phyloP scores from a whole-genome alignment of 2,797 vertebrate species.

The Lithobates sylvaticus region DNA sequence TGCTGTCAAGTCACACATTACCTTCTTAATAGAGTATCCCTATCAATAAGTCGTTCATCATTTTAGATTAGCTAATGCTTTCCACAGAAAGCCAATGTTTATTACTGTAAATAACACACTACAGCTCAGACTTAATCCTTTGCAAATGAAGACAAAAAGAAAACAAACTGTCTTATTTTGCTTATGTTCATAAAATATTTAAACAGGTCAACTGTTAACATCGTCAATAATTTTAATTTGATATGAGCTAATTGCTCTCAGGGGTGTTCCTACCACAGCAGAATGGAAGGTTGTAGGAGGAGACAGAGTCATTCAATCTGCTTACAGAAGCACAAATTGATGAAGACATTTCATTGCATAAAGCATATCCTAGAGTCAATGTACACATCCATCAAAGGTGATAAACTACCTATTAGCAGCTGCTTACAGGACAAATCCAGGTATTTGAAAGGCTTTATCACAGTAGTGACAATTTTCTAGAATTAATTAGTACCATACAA shows the following conservation, averaged over 20 bases:
- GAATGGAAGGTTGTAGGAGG: not conserved
- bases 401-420: too few species aligned
- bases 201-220: not conserved
- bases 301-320: not conserved
- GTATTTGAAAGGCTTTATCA: not conserved
- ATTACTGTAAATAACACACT: not conserved
- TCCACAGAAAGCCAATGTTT: not conserved
- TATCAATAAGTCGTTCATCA: not conserved
- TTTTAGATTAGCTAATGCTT: not conserved
- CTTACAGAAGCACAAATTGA: not conserved
- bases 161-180: not conserved
- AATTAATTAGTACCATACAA: too few species aligned
- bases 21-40: not conserved
- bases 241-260: not conserved
- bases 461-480: too few species aligned
- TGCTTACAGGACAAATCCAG: not conserved
- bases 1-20: conserved; percentile 4
- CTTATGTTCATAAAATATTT: not conserved
- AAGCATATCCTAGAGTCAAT: not conserved
- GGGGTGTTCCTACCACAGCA: not conserved
- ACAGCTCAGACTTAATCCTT: not conserved
- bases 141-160: not conserved
- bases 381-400: not conserved
- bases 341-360: not conserved
- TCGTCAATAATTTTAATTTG: not conserved